Base-by-base conservation (phyloP, 2,797 vertebrate genomes). In the Moxostoma hubbsi region DNA sequence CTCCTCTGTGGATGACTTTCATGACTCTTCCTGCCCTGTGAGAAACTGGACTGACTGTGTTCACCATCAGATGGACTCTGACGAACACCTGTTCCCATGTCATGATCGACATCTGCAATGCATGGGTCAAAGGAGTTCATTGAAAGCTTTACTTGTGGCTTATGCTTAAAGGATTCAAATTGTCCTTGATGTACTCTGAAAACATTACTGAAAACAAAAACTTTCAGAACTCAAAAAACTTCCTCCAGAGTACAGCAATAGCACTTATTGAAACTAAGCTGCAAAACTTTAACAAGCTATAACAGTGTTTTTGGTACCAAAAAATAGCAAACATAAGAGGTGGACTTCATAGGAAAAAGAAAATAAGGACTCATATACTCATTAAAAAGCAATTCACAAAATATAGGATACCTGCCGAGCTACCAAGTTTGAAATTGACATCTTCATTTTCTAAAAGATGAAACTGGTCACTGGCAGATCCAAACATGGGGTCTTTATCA, bases 401-500 rank as follows among this genome's bases (percentile, higher is more conserved):
- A n/a, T n/a, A n/a, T n/a, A n/a, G n/a, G 89, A 83, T 95, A 98
- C 97, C 96, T 96, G 96, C 92, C 90, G 96, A 92, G 88, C 92
- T 94, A 90, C 95, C 90, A 88, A 96, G 94, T 86, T 95, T 96
- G 93, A 96, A 97, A 94, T 95, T 93, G 84, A 95, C 79, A 80
- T 96, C 96, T 90, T 97, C 96, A 87, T 93, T 96, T 92, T 98
- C 97, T 94, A 97, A 93, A 87, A 97, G 95, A 93, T 96, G 97
- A 93, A 97, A 99, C 92, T 98, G 97, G 90, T 96, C 90, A 92
- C 95, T 97, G 91, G 97, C 95, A 92, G 97, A 98, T 91, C 97
- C 98, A 94, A 99, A 96, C 98, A 99, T 99, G 86, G 98, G 98
- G 94, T 99, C 98, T 94, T 98, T 99, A 94, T 99, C 97, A 93